These are phyloP conservation scores for Progne subis DNA, from an alignment of 2,113 vertebrate species.

Conservation along the genomic window DNA sequence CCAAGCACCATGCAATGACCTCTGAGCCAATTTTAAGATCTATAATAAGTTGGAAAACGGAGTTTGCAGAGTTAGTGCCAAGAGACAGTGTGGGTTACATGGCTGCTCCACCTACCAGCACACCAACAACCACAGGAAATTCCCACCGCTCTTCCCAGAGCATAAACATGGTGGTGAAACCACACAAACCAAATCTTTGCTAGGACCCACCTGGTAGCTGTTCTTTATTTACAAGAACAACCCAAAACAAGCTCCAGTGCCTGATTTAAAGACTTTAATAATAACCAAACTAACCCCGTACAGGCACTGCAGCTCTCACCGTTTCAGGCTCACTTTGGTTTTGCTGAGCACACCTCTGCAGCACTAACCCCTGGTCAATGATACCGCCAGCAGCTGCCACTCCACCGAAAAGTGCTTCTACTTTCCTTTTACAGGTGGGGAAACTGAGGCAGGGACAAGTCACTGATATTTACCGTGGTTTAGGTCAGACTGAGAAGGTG, in stretches of 20 bases:
- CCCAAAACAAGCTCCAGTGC: background rate
- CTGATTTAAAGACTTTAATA: background rate
- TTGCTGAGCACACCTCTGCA: background rate
- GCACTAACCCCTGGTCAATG: background rate
- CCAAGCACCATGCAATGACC: background rate
- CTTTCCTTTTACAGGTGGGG: background rate
- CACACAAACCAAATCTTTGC: background rate
- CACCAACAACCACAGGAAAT: background rate
- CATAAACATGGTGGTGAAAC: background rate
- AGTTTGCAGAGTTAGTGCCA: background rate
- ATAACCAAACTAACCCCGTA: background rate
- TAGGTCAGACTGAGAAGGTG: background rate
- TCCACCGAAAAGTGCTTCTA: background rate
- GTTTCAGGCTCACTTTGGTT: background rate
- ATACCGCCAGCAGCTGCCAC: background rate
- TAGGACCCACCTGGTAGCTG: background rate
- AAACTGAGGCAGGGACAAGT: background rate
- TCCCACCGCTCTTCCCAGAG: background rate
- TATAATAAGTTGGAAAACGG: background rate
- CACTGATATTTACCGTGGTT: background rate
- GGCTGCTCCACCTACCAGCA: background rate
- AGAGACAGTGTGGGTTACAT: rapidly evolving
- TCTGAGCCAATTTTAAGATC: background rate
- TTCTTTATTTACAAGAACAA: background rate
- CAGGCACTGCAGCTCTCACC: background rate